Conservation (phyloP, 2,888 invertebrate genomes). For the Diarsia rubi region DNA sequence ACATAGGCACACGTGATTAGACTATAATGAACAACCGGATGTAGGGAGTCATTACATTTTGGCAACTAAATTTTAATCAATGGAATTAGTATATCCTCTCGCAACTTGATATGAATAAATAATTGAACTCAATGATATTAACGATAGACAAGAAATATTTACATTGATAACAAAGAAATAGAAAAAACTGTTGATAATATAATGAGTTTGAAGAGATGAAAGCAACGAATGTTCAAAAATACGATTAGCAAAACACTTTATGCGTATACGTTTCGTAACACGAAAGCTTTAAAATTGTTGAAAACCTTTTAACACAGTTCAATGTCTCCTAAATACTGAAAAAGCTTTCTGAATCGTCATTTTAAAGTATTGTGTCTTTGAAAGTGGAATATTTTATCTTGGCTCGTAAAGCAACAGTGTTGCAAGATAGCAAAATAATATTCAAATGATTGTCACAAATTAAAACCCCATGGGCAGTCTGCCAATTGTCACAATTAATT, state of each 20-base stretch:
- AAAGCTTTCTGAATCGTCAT: slow-evolving; percentile 46
- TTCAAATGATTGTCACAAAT: slow-evolving; percentile 71
- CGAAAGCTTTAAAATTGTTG: slow-evolving; percentile 22
- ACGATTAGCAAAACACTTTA: slow-evolving; percentile 21
- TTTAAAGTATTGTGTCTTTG: slow-evolving; percentile 23
- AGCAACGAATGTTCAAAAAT: slow-evolving; percentile 30
- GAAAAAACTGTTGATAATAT: not conserved
- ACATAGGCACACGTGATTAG: slow-evolving; percentile 22
- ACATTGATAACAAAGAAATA: no score
- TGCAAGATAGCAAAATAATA: slow-evolving; percentile 59
- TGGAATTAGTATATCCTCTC: slow-evolving; percentile 9
- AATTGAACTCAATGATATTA: not conserved
- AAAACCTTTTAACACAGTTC: slow-evolving; percentile 43
- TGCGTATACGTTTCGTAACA: slow-evolving; percentile 30
- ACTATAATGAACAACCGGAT: slow-evolving; percentile 43
- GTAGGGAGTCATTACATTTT: slow-evolving; percentile 28
- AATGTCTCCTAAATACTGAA: slow-evolving; percentile 36
- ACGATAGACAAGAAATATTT: slow-evolving; percentile 4
- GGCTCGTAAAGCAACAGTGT: slow-evolving; percentile 56
- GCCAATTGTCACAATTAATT: slow-evolving; percentile 80
- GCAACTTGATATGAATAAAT: slow-evolving; percentile 5
- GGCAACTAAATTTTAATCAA: slow-evolving; percentile 42
- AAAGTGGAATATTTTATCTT: slow-evolving; percentile 45
- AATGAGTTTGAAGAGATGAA: slow-evolving; percentile 16
- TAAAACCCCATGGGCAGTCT: slow-evolving; percentile 76